Evolutionary conservation across 2,888 invertebrate genomes (phyloP), one percentile per base, ranked within the genome.

Genomic region (Agonum fuliginosum): DNA sequence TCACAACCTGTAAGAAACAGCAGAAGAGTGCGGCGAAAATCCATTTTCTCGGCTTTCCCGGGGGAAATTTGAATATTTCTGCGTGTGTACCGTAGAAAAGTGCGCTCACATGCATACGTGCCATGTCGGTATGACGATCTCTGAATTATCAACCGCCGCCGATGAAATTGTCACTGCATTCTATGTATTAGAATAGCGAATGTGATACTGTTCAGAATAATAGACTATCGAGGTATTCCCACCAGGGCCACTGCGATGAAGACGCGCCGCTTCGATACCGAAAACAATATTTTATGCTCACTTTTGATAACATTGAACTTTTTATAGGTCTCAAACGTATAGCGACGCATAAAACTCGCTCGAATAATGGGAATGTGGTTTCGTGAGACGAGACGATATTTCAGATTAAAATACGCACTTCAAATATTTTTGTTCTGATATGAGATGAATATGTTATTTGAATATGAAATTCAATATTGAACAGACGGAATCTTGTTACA

Each of bases 251-350:
- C 43, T n/a, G 41, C 67, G 27, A 22, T 12, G 67, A 37, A 6
- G 37, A 46, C 46, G 34, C 54, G 24, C 48, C 51, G 30, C 54
- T 54, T 54, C 75, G 75, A 75, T 75, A 75, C 75, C 67, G 24
- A 75, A 67, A 75, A 75, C 67, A 75, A 67, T 75, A 75, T 75
- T 75, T 75, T 67, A 75, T 51, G 67, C 46, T 67, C 67, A 67
- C 75, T 51, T 67, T 75, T 75, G 75, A 75, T 75, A 75, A 75
- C 75, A 48, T 34, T 67, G 67, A 75, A 75, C 75, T 67, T 75
- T 75, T 75, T 75, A 75, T 75, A 75, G 75, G 67, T 75, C 75
- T 75, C 75, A 43, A 74, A 74, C 41, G 74, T 43, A 74, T 65
- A 65, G 20, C 30, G 58, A 51, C 48, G 27, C 71, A 71, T 71